Evolutionary conservation across 2,888 invertebrate species (phyloP), one percentile per base, ranked within the genome.

Genomic region (Dioctria rufipes): DNA sequence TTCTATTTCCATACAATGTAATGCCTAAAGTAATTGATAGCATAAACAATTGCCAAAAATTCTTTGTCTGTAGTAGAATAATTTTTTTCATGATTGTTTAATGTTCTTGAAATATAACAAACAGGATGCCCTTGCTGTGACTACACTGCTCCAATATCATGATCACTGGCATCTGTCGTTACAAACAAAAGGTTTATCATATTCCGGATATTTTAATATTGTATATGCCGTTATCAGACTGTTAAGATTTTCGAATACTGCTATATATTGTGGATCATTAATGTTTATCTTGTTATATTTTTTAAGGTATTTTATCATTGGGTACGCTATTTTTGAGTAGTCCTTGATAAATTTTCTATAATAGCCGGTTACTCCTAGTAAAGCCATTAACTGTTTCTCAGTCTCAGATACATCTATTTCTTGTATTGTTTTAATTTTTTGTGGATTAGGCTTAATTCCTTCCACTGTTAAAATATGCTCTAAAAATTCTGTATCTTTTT

Each of bases 131-230:
- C 25, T 25, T 25, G 25, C 25, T 25, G 25, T 25, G 25, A 25
- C 25, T 1, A 25, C 25, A 25, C 25, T 25, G 25, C 25, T 25
- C 25, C 25, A 25, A 25, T 25, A 25, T 0, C 25, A 25, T 25
- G 25, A 25, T 25, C 25, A 25, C 25, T 25, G 2, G 25, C 25
- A 25, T 25, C 84, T 3, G 83, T 83, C 60, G 73, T 80, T 5
- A 83, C n/a, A n/a, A n/a, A 80, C 58, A 43, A 81, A 82, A 5
- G 58, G 46, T 77, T 83, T 81, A 0, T 81, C 81, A 60, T 78
- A 83, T 40, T 83, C 60, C 4, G 83, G 82, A 60, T 65, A 83
- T 81, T 80, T 83, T 69, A 83, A 69, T 37, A 83, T 81, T 25
- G 25, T 0, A 25, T 25, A 2, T 25, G 25, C 25, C 25, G 2